These are phyloP conservation scores for Plotosus lineatus DNA, from an alignment of 2,113 vertebrate species.

Conservation along the genomic window DNA sequence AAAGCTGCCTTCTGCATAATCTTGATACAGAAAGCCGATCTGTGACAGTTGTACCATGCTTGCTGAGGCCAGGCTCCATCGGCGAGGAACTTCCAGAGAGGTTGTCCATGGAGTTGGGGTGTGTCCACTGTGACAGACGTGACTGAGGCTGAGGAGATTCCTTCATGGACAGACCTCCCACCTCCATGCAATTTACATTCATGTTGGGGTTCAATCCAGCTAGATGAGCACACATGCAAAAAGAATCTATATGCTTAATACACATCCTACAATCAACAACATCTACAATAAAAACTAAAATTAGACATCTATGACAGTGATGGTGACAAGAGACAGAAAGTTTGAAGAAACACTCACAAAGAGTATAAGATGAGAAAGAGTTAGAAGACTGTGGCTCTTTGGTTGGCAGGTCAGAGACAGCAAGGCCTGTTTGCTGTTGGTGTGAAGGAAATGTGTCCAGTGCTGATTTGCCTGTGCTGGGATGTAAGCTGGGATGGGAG, in stretches of 20 bases:
- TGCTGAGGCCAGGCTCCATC: constrained; percentile 90
- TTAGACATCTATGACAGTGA: background rate
- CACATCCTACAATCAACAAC: background rate
- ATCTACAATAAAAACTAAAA: background rate
- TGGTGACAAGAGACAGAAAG: background rate
- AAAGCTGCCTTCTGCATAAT: background rate
- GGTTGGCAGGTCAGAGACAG: constrained; percentile 96
- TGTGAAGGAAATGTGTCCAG: constrained; percentile 91
- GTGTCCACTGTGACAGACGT: constrained; percentile 97
- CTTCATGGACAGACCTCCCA: constrained; percentile 90
- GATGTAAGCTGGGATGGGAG: constrained; percentile 86
- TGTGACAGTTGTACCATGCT: constrained; percentile 77
- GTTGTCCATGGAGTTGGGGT: constrained; percentile 91
- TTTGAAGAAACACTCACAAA: constrained; percentile 75
- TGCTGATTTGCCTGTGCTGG: constrained; percentile 87
- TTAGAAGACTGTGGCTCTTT: constrained; percentile 97
- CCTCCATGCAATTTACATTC: constrained; percentile 96
- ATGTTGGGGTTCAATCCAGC: constrained; percentile 94
- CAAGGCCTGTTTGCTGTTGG: constrained; percentile 85
- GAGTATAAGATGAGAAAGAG: constrained; percentile 89
- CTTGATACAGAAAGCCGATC: background rate
- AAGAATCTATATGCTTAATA: background rate
- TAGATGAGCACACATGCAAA: constrained; percentile 48
- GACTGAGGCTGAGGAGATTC: constrained; percentile 94
- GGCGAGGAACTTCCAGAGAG: constrained; percentile 86